These are phyloP conservation scores for Chiloscyllium plagiosum DNA, from an alignment of 2,113 vertebrate genomes.

Conservation along the genomic window DNA sequence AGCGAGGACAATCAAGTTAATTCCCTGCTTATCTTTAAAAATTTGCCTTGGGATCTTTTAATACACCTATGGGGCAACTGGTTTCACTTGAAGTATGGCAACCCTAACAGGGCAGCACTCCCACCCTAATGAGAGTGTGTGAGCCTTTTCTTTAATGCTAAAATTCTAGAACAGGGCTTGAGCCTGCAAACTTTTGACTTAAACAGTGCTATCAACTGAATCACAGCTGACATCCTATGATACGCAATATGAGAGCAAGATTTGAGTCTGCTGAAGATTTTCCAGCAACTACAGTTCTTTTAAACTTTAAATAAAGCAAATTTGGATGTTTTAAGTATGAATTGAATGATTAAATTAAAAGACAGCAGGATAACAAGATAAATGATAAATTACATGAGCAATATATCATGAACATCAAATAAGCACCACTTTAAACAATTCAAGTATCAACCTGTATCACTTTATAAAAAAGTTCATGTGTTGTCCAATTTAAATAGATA, in stretches of 20 bases:
- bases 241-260: not conserved
- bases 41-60: not conserved
- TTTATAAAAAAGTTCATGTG: not conserved
- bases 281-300: not conserved
- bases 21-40: not conserved
- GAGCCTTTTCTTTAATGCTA: not conserved
- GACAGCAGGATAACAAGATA: not conserved
- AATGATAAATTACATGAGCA: not conserved
- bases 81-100: too few species aligned
- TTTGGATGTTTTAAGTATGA: not conserved
- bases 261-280: not conserved
- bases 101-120: too few species aligned
- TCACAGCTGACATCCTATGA: not conserved
- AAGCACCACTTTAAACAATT: not conserved
- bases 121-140: not conserved
- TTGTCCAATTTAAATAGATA: not conserved
- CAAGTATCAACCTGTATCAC: not conserved
- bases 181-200: not conserved
- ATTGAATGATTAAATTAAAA: not conserved
- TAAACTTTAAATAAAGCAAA: not conserved
- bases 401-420: not conserved
- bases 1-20: not conserved
- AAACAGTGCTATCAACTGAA: not conserved
- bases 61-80: too few species aligned
- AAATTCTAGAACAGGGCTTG: not conserved